These are phyloP conservation scores for Pterocles gutturalis DNA, from an alignment of 2,113 vertebrate genomes.

Conservation along the genomic window DNA sequence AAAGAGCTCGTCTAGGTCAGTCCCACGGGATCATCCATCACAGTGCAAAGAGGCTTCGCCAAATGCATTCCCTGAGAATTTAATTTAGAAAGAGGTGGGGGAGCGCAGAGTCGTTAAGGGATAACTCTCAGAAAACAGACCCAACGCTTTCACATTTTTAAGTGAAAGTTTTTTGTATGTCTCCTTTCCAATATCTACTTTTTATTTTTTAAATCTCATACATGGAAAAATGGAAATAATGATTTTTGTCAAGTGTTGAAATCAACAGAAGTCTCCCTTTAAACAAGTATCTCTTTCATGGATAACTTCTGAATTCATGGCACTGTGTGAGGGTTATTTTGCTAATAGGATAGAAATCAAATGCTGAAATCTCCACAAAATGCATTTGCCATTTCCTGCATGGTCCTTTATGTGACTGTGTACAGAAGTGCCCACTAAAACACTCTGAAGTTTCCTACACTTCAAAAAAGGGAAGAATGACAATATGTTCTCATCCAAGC, in stretches of 20 bases:
- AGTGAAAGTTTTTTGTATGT: not conserved
- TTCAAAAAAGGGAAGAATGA: not conserved
- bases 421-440: not conserved
- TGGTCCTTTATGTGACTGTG: accelerated
- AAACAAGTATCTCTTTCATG: not conserved
- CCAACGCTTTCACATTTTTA: not conserved
- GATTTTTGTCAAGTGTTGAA: not conserved
- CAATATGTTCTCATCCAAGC: not conserved
- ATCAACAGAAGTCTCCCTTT: not conserved
- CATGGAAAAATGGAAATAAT: not conserved
- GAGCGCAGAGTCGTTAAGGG: not conserved
- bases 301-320: not conserved
- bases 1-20: not conserved
- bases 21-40: not conserved
- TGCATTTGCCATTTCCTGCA: not conserved
- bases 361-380: not conserved
- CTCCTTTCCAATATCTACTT: not conserved
- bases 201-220: not conserved
- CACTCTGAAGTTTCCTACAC: not conserved
- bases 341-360: not conserved
- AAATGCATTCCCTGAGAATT: not conserved
- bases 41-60: accelerated
- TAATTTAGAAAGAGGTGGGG: not conserved
- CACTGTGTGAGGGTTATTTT: not conserved
- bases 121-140: not conserved